A percentile compares a stretch with the other conserved stretches of the same genome.
phyloP scores from a whole-genome alignment of 2,888 invertebrate genomes.

The Drosophila paranaensis region DNA sequence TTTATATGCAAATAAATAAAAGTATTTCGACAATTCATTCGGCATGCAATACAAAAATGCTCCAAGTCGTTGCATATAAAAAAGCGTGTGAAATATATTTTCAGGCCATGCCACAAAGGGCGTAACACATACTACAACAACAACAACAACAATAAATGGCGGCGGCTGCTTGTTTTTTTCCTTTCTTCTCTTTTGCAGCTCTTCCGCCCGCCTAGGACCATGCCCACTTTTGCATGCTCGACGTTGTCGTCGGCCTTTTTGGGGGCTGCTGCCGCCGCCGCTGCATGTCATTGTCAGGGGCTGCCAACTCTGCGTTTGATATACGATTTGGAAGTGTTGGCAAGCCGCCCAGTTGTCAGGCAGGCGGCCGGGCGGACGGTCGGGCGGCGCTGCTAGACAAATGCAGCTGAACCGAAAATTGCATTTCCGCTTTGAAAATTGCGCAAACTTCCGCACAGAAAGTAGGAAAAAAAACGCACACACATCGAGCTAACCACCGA shows the following conservation, averaged over 20 bases:
- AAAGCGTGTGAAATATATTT: constrained; percentile 72
- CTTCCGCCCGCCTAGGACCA: background rate
- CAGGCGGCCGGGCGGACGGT: constrained; percentile 11
- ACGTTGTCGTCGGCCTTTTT: constrained; percentile 48
- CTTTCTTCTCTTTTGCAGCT: constrained; percentile 17
- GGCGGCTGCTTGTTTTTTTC: constrained; percentile 33
- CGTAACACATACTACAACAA: constrained; percentile 59
- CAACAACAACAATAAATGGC: constrained; percentile 47
- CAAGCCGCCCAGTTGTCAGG: constrained; percentile 67
- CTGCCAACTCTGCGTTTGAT: constrained; percentile 78
- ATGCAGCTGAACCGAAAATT: constrained; percentile 78
- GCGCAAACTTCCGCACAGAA: constrained; percentile 70
- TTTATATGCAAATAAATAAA: constrained; percentile 80
- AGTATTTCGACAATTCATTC: constrained; percentile 66
- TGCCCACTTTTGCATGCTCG: constrained; percentile 21
- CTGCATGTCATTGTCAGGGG: constrained; percentile 75
- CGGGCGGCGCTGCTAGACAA: constrained; percentile 63
- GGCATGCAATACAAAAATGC: constrained; percentile 35
- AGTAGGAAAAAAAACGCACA: constrained; percentile 21
- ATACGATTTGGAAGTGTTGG: constrained; percentile 79
- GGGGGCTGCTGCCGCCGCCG: constrained; percentile 57
- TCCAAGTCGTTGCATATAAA: constrained; percentile 34
- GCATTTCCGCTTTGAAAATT: constrained; percentile 78
- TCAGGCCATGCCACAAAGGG: constrained; percentile 67
- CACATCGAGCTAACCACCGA: constrained; percentile 51